Base-by-base conservation (phyloP, 2,113 vertebrate species). In the Percina caprodes region DNA sequence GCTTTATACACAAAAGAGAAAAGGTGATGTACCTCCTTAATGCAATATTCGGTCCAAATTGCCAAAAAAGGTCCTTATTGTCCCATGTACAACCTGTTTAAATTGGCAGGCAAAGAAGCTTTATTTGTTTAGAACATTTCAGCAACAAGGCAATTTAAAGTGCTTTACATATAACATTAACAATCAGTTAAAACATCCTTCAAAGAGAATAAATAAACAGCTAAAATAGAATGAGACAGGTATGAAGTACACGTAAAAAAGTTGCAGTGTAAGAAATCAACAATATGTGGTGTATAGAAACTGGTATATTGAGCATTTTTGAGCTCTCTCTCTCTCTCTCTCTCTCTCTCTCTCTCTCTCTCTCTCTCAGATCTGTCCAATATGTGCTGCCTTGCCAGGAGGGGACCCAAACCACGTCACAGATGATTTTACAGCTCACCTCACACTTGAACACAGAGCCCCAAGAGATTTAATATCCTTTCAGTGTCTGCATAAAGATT, bases 381-480 rank as follows among this genome's bases (percentile, higher is more conserved):
- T 99, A 93, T 99, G 98, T 93, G 98, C 98, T 90, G 98, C 98
- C 62, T 97, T 99, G 95, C 98, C 98, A 85, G 98, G 98, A 93
- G 98, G 98, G 30, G 98, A 99, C 94, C 98, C 98, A 1, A 99
- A 99, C 97, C 98, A 99, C 48, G 98, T 99, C 89, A 99, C 98
- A 60, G 98, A 99, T 91, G 98, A 99, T 95, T 99, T 99, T 86
- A 97, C 98, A 94, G 98, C 98, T 96, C 98, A 99, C 94, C 97
- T 99, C 93, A 99, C 98, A 94, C 97, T 99, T 91, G 98, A 99
- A 96, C 98, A 99, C 95, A 97, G 98, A 97, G 97, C 98, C 92
- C 98, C 97, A 94, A 97, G 98, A 97, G 98, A 99, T 96, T 96
- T 99, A 97, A 99, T 99, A 99, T 99, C 98, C 98, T 99, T 99